These are phyloP conservation scores for Amazona guildingii DNA, from an alignment of 2,113 vertebrate genomes.

Conservation along the genomic window DNA sequence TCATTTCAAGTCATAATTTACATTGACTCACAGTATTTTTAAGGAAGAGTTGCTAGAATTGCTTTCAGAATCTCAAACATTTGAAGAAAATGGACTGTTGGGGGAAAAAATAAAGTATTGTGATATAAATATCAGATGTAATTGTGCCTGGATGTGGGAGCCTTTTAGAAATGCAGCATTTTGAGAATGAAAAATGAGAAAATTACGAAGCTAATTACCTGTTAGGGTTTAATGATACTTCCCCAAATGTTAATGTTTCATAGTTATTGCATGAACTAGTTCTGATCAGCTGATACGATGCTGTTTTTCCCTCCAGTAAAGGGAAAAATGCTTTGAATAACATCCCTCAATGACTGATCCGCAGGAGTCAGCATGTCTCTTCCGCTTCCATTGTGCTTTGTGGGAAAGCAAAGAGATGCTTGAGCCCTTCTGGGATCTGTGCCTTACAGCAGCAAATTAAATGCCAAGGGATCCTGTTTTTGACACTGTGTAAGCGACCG, in stretches of 20 bases:
- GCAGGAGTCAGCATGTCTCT: background rate
- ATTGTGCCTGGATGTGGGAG: background rate
- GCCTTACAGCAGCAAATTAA: background rate
- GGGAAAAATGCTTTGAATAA: constrained; percentile 5
- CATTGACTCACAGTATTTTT: background rate
- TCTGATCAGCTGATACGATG: constrained; percentile 18
- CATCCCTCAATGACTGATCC: background rate
- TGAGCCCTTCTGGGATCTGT: background rate
- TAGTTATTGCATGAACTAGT: background rate
- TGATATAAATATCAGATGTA: background rate
- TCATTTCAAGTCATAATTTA: constrained; percentile 3
- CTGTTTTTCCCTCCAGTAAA: constrained; percentile 4
- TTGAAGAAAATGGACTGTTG: background rate
- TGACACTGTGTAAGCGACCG: background rate
- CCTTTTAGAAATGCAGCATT: background rate
- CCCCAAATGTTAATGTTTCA: constrained; percentile 7
- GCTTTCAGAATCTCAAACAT: background rate
- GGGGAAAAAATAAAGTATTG: background rate
- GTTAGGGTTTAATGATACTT: background rate
- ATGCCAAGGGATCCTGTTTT: background rate
- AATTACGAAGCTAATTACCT: background rate
- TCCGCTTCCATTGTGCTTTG: background rate
- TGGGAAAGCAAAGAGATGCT: background rate
- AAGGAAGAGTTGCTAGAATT: background rate
- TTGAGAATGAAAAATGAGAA: constrained; percentile 14